phyloP scores from a whole-genome alignment of 2,113 vertebrate genomes.

The Saccopteryx bilineata region DNA sequence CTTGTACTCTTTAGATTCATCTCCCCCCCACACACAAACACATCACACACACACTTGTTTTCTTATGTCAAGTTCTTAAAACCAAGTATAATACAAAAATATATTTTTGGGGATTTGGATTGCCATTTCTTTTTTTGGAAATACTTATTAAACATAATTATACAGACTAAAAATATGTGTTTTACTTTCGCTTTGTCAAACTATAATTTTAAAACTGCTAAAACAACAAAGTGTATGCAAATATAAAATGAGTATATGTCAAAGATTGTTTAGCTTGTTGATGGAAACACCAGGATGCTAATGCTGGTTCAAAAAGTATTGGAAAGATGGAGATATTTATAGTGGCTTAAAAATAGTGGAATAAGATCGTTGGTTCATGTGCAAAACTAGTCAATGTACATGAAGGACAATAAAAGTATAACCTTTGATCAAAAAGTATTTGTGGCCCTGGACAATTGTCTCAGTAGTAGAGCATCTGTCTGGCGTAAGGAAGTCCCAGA shows the following conservation, averaged over 20 bases:
- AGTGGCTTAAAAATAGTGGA: background rate
- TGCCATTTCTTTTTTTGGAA: background rate
- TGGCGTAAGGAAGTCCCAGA: too few relatives aligned
- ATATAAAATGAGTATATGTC: background rate
- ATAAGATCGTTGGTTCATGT: background rate
- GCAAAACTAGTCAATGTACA: background rate
- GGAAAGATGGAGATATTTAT: background rate
- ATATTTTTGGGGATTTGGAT: background rate
- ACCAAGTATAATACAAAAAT: background rate
- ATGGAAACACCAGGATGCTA: background rate
- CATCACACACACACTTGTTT: background rate
- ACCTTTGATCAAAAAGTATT: background rate
- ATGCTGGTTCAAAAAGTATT: background rate
- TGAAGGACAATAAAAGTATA: background rate
- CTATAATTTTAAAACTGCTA: conserved; percentile 8
- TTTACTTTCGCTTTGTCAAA: background rate
- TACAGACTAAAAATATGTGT: background rate
- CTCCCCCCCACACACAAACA: fast-evolving
- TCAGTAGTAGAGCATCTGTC: too few relatives aligned
- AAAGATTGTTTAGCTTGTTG: conserved; percentile 26
- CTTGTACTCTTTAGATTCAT: background rate
- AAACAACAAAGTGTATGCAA: background rate
- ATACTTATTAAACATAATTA: background rate
- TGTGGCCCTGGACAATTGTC: background rate
- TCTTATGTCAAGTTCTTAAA: background rate